Percentiles rank a stretch among this genome's conserved stretches.
Evolutionary conservation across 2,113 vertebrate species (phyloP).

Genomic region (Ginglymostoma cirratum): DNA sequence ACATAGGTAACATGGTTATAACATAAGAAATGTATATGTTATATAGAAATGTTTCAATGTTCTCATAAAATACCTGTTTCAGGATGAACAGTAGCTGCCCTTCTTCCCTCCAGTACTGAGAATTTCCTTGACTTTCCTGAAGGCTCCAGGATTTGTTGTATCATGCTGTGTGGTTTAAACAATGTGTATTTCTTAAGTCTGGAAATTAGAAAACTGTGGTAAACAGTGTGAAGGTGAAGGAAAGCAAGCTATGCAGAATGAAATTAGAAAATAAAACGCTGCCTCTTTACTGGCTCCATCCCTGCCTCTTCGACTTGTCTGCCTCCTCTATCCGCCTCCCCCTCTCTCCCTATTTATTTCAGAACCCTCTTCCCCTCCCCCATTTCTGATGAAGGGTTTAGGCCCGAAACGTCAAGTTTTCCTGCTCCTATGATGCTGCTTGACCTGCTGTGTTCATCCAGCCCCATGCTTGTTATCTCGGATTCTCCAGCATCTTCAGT

Average conservation of each 20-base stretch:
- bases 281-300: too few relatives aligned
- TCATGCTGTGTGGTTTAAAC: slow-evolving; percentile 57
- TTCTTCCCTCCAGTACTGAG: neutral
- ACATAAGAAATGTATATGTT: neutral
- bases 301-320: too few relatives aligned
- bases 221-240: neutral
- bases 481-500: too few relatives aligned
- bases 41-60: neutral
- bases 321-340: too few relatives aligned
- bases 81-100: neutral
- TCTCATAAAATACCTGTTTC: neutral
- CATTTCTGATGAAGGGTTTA: too few relatives aligned
- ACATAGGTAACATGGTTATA: neutral
- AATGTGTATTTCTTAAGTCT: slow-evolving; percentile 60
- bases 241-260: slow-evolving; percentile 20
- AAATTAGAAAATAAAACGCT: neutral
- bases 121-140: neutral
- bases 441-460: too few relatives aligned
- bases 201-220: slow-evolving; percentile 20
- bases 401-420: too few relatives aligned
- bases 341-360: too few relatives aligned
- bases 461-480: too few relatives aligned
- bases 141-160: slow-evolving; percentile 44
- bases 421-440: too few relatives aligned
- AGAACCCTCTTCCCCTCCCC: too few relatives aligned